Evolutionary conservation across 2,888 invertebrate genomes (phyloP), one percentile per base, ranked within the genome.

Genomic region (Xanthorhoe spadicearia): DNA sequence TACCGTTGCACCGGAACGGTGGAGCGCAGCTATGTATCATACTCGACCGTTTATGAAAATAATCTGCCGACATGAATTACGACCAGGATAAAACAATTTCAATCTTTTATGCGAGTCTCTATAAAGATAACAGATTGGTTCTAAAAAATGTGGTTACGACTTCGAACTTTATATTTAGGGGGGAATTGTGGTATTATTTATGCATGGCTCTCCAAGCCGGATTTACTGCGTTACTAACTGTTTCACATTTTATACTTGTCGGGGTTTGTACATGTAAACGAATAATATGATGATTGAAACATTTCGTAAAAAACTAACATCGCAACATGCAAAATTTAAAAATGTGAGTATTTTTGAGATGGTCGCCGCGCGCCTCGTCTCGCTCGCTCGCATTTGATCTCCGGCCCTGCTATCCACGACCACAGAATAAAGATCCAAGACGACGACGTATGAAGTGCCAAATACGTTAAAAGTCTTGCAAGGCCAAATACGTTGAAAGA

Each of bases 21-120:
- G 80, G 83, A 83, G 79, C 85, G 78, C 85, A 82, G 80, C 80
- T 86, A 86, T 92, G 90, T 90, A 92, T 92, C 92, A 92, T 90
- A 89, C 81, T 78, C 74, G 70, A 74, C 70, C 86, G 83, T 81
- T 84, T 87, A 89, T 88, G 88, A 89, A 88, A 90, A 90, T 92
- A 92, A 92, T 90, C 91, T 89, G 65, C 66, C 75, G 73, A 79
- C 75, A 76, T 90, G 88, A 90, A 79, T 89, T 89, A 90, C 83
- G 88, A 83, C 79, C 82, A 71, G 75, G 79, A 78, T 83, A 80
- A 79, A 80, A 77, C 79, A 79, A 80, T 78, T 81, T 79, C 80
- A 80, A 83, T 81, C 80, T 85, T 84, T 87, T 79, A 76, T 75
- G 70, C 65, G 69, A 70, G 72, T 72, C 69, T 72, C 71, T 74